Conservation (phyloP, 2,797 vertebrate genomes). For the Gouania willdenowi region DNA sequence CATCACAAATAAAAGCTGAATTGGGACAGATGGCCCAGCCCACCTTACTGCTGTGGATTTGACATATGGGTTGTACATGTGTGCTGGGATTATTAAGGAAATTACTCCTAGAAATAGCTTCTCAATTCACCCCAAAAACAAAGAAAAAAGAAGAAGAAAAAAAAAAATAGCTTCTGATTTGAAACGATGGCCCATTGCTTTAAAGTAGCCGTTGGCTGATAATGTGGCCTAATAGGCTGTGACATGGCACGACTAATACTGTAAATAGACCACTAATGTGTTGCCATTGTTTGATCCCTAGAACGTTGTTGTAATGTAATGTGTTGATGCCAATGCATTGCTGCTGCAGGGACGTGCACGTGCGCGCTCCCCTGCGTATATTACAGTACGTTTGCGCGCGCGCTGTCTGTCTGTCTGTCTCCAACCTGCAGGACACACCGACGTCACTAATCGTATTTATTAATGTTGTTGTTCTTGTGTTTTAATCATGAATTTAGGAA, state of each 20-base stretch:
- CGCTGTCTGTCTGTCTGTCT: too few relatives aligned
- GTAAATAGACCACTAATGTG: slow-evolving; percentile 1
- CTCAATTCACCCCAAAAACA: too few relatives aligned
- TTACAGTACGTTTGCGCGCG: too few relatives aligned
- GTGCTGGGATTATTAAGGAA: not conserved
- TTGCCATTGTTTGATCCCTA: not conserved
- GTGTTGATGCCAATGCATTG: not conserved
- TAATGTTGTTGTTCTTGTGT: not conserved
- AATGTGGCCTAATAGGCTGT: slow-evolving; percentile 2
- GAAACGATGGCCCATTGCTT: not conserved
- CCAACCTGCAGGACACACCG: too few relatives aligned
- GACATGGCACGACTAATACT: slow-evolving; percentile 2
- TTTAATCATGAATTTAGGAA: slow-evolving; percentile 24
- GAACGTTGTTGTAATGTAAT: too few relatives aligned
- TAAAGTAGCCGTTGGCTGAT: not conserved
- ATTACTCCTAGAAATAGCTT: not conserved
- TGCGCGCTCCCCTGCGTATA: too few relatives aligned
- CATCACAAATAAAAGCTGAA: slow-evolving; percentile 26
- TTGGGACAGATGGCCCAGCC: slow-evolving; percentile 18
- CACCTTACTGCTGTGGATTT: not conserved
- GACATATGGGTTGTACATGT: not conserved
- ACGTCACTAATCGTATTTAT: slow-evolving; percentile 5
- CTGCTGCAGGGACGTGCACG: too few relatives aligned
- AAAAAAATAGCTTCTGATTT: not conserved
- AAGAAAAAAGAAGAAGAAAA: too few relatives aligned